phyloP scores from a whole-genome alignment of 2,888 invertebrate genomes.

The Synergus laeviventris region DNA sequence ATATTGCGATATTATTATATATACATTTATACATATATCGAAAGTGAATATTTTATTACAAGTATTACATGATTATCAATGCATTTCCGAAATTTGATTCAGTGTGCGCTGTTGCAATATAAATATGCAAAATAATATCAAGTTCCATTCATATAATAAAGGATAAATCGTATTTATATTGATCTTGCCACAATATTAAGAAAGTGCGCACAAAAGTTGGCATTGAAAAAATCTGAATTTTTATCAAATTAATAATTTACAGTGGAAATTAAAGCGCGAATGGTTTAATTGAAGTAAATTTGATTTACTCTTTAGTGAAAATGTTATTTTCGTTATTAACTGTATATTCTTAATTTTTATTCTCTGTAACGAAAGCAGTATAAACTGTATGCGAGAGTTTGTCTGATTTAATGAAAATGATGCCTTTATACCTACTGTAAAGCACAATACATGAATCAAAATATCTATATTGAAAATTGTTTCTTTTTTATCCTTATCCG shows the following conservation, averaged over 20 bases:
- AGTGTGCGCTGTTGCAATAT: neutral
- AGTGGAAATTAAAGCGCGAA: neutral
- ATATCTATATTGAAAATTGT: neutral
- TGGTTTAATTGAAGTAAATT: conserved; percentile 14
- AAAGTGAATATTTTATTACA: conserved; percentile 30
- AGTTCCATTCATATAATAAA: conserved; percentile 17
- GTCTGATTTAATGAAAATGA: conserved; percentile 23
- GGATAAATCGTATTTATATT: neutral
- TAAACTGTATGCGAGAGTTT: conserved; percentile 14
- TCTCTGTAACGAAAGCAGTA: conserved; percentile 18
- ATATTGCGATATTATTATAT: conserved; percentile 7
- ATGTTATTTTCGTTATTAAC: conserved; percentile 18
- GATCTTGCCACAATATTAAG: conserved; percentile 17
- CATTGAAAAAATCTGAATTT: conserved; percentile 5
- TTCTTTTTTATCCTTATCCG: neutral
- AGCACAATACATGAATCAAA: conserved; percentile 12
- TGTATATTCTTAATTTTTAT: conserved; percentile 34
- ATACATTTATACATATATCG: neutral
- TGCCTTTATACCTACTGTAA: conserved; percentile 14
- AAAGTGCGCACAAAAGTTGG: conserved; percentile 21
- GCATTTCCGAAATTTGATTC: conserved; percentile 5
- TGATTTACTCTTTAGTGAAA: conserved; percentile 24
- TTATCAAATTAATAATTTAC: conserved; percentile 18
- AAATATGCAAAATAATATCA: conserved; percentile 6
- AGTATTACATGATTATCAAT: conserved; percentile 10